Evolutionary conservation across 2,797 vertebrate species (phyloP), one percentile per base, ranked within the genome.

Genomic region (Gobio occitaniae): DNA sequence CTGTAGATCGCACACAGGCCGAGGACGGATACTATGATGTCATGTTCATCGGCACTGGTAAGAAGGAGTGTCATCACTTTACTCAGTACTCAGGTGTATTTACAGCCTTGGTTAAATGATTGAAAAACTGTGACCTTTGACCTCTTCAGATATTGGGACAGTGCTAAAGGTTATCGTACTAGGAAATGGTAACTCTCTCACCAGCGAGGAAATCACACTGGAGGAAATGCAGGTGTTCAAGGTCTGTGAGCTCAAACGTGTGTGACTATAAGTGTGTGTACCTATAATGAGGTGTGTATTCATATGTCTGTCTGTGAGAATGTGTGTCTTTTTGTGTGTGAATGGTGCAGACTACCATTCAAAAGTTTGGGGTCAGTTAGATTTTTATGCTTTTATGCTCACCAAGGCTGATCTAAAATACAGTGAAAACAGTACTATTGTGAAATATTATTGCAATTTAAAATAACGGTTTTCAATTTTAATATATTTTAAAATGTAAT

Each of bases 151-250:
- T 13, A 86, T 93, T 0, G 97, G 97, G 5, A 96, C 94, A 0
- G 96, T 99, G 50, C 90, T 99, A 89, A 99, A 99, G 91, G 95
- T 97, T 84, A 95, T 97, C 4, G 94, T 96, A 10, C 91, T 96
- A 84, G 96, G 95, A 83, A 91, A 87, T 68, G 93, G 88, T 0
- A 95, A 92, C 91, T 95, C 91, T 0, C 90, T 93, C 21, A 87
- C 88, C 12, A 92, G 92, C 0, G 97, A 99, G 86, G 97, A 97
- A 83, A 92, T 98, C 3, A 91, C 96, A 38, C 92, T 99, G 89
- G 98, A 99, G 91, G 97, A 99, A 89, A 93, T 99, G 41, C 97
- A 98, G 89, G 94, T 99, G 87, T 99, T 99, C 83, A 98, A 99
- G 95, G 98, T 98, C 85, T 89, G 83, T 78, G 71, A 54, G 50